These are phyloP conservation scores for Allophyes oxyacanthae DNA, from an alignment of 2,888 invertebrate species.

Conservation along the genomic window DNA sequence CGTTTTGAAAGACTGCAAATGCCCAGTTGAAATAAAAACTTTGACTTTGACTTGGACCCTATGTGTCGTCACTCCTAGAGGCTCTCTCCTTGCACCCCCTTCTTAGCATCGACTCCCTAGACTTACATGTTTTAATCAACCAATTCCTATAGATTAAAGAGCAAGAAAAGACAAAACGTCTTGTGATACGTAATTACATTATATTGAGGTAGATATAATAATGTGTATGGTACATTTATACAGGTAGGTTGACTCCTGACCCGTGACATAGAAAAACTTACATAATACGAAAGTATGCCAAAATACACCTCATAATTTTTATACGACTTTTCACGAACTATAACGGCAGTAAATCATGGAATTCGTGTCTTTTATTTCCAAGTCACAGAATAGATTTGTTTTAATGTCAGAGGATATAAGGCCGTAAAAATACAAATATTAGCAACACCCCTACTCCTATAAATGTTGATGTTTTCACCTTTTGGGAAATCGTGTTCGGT, in stretches of 20 bases:
- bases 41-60: no score
- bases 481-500: conserved; percentile 63
- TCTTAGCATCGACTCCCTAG: no score
- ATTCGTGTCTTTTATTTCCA: conserved; percentile 43
- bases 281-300: conserved; percentile 16
- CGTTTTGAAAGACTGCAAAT: no score
- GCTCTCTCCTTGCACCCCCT: no score
- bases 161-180: no score
- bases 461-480: conserved; percentile 59
- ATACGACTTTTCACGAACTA: conserved; percentile 47
- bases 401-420: conserved; percentile 37
- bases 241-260: conserved; percentile 6
- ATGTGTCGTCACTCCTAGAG: no score
- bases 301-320: conserved; percentile 41
- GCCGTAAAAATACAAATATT: conserved; percentile 47
- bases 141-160: no score
- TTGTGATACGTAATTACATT: neutral
- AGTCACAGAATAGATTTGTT: conserved; percentile 41
- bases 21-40: no score
- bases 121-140: no score
- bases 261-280: conserved; percentile 5
- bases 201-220: neutral
- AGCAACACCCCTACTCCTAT: conserved; percentile 41
- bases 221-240: neutral
- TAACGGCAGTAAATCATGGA: conserved; percentile 31